Percentiles rank a stretch among this genome's conserved stretches.
phyloP scores from a whole-genome alignment of 2,797 vertebrate species.

The Xiphophorus birchmanni region DNA sequence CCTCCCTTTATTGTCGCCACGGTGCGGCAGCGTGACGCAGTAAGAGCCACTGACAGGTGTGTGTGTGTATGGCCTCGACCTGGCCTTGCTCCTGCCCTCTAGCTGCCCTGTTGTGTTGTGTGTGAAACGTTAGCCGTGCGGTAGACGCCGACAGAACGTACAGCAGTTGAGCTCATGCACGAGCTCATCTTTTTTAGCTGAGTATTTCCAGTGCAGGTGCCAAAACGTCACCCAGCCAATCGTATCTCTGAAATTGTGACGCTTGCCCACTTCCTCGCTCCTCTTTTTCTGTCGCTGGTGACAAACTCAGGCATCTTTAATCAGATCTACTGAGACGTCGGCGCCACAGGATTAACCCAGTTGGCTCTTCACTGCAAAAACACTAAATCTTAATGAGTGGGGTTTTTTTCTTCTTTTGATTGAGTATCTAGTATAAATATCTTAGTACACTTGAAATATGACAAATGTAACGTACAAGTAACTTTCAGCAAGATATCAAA shows the following conservation, averaged over 20 bases:
- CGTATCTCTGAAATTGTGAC: neutral
- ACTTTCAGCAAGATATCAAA: too few relatives aligned
- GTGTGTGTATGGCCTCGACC: conserved; percentile 32
- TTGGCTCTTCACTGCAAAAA: conserved; percentile 50
- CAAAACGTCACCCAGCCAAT: conserved; percentile 7
- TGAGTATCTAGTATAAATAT: too few relatives aligned
- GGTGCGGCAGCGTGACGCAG: conserved; percentile 37
- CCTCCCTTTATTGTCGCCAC: conserved; percentile 23
- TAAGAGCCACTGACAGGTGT: conserved; percentile 22
- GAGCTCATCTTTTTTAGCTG: conserved; percentile 23
- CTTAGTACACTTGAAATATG: too few relatives aligned
- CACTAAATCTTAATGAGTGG: too few relatives aligned
- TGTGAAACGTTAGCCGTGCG: conserved; percentile 37
- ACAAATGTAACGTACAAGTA: too few relatives aligned
- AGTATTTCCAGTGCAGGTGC: conserved; percentile 42
- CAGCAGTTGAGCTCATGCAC: conserved; percentile 49
- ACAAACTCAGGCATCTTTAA: conserved; percentile 68
- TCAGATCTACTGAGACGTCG: conserved; percentile 64
- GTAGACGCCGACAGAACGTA: conserved; percentile 16
- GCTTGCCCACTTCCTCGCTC: conserved; percentile 3
- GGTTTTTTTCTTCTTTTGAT: too few relatives aligned
- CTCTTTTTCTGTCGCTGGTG: conserved; percentile 5
- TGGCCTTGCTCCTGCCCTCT: conserved; percentile 40
- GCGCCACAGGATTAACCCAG: conserved; percentile 70
- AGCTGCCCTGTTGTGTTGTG: conserved; percentile 26